Base-by-base conservation (phyloP, 1,140 invertebrate species). In the Drosophila ironensis region DNA sequence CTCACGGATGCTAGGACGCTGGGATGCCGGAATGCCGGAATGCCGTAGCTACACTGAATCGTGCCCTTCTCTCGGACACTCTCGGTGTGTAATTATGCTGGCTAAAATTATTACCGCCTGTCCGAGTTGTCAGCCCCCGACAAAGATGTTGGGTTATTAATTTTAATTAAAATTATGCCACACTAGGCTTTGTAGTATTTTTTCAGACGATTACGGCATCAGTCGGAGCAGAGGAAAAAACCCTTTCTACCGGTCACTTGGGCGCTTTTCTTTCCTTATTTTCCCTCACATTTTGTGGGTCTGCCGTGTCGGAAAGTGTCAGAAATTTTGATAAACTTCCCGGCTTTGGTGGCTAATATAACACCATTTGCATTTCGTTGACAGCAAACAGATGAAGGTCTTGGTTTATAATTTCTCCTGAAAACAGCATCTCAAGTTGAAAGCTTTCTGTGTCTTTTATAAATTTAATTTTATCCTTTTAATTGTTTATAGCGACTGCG, bases 111-210 rank as follows among this genome's bases (percentile, higher is more conserved):
- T 86, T 73, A 40, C 78, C 73, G 74, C 53, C 80, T 71, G 73
- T 84, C n/a, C 73, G 56, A 37, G 51, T 48, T 82, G 77, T 56
- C 78, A 72, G 69, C 51, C 61, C 51, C 61, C 51, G 52, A 51
- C 64, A 37, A 68, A 59, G 72, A 60, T 66, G 57, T 56, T 61
- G 63, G 72, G 78, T 78, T 84, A 84, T 84, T 84, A 84, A 84
- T 84, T 84, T 84, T 84, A 84, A 84, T 84, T 84, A 84, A 84
- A 84, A 86, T 84, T 86, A 86, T 78, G 70, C 64, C 80, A 77
- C 64, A 73, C 69, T 67, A 71, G 63, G 73, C 70, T 59, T 42
- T 61, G 35, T 44, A n/a, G n/a, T n/a, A n/a, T 70, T 45, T 17
- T 25, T 16, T 11, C 57, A 28, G 33, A 27, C 66, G 75, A 73